Conservation (phyloP, 1,140 invertebrate species). For the Macrostomum lignano region DNA sequence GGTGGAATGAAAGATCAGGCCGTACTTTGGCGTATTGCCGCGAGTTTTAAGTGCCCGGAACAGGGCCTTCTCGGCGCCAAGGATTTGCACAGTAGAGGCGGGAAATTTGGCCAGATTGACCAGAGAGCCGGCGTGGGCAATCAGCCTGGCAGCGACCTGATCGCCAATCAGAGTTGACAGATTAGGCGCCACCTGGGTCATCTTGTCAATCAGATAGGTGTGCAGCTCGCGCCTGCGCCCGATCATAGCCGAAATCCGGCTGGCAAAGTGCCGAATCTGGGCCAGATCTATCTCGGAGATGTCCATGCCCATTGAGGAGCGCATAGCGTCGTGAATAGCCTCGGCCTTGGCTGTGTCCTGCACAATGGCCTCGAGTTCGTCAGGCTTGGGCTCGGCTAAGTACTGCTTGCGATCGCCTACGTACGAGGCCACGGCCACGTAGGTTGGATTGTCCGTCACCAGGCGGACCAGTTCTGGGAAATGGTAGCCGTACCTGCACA, state of each 20-base stretch:
- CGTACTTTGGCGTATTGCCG: slow-evolving; percentile 94
- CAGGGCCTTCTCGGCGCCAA: slow-evolving; percentile 88
- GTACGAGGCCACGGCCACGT: slow-evolving; percentile 48
- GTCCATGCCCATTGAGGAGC: slow-evolving; percentile 96
- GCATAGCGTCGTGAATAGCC: slow-evolving; percentile 62
- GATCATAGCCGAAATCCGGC: slow-evolving; percentile 50
- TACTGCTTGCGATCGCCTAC: slow-evolving; percentile 69
- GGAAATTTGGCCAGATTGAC: slow-evolving; percentile 94
- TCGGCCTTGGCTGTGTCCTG: slow-evolving; percentile 68
- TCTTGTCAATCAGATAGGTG: slow-evolving; percentile 61
- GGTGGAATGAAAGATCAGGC: slow-evolving; percentile 76
- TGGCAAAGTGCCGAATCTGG: slow-evolving; percentile 76
- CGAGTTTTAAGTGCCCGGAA: slow-evolving; percentile 74
- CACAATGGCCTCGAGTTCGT: slow-evolving; percentile 50
- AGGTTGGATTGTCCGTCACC: slow-evolving; percentile 74
- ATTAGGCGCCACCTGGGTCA: slow-evolving; percentile 80
- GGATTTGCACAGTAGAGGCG: slow-evolving; percentile 86
- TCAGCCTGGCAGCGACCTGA: slow-evolving; percentile 81
- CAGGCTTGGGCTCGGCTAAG: slow-evolving; percentile 40
- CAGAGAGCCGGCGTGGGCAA: slow-evolving; percentile 77
- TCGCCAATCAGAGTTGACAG: slow-evolving; percentile 71
- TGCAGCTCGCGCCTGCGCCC: slow-evolving; percentile 48
- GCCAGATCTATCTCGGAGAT: slow-evolving; percentile 72
- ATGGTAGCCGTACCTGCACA: slow-evolving; percentile 58
- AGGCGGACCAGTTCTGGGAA: slow-evolving; percentile 92